These are phyloP conservation scores for Heliconius ismenius DNA, from an alignment of 2,888 invertebrate genomes.

Conservation along the genomic window DNA sequence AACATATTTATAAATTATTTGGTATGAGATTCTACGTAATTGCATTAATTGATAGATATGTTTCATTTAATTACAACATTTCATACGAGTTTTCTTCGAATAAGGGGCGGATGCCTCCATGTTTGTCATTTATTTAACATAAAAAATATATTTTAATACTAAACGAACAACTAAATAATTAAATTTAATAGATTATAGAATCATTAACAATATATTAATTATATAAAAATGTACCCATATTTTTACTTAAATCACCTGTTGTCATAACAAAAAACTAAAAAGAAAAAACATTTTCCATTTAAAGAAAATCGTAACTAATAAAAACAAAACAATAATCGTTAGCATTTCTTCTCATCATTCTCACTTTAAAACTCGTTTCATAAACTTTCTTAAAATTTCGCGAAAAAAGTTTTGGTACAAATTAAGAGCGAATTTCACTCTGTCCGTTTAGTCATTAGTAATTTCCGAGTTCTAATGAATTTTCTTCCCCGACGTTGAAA, in stretches of 20 bases:
- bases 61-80: no score
- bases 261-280: background rate
- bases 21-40: no score
- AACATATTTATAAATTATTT: no score
- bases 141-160: background rate
- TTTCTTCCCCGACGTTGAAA: constrained; percentile 81
- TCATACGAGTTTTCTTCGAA: no score
- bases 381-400: constrained; percentile 73
- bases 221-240: background rate
- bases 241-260: background rate
- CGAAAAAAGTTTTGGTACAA: constrained; percentile 78
- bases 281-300: background rate
- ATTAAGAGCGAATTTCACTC: constrained; percentile 81
- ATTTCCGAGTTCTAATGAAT: constrained; percentile 82
- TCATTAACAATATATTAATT: background rate
- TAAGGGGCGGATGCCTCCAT: background rate
- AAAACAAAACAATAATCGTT: constrained; percentile 74
- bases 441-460: constrained; percentile 81
- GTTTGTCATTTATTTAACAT: background rate
- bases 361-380: constrained; percentile 76
- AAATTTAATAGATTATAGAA: background rate
- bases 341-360: constrained; percentile 73
- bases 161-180: background rate
- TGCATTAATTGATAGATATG: no score
- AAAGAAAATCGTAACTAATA: constrained; percentile 39